Evolutionary conservation across 2,888 invertebrate genomes (phyloP).

Genomic region (Gortyna flavago): DNA sequence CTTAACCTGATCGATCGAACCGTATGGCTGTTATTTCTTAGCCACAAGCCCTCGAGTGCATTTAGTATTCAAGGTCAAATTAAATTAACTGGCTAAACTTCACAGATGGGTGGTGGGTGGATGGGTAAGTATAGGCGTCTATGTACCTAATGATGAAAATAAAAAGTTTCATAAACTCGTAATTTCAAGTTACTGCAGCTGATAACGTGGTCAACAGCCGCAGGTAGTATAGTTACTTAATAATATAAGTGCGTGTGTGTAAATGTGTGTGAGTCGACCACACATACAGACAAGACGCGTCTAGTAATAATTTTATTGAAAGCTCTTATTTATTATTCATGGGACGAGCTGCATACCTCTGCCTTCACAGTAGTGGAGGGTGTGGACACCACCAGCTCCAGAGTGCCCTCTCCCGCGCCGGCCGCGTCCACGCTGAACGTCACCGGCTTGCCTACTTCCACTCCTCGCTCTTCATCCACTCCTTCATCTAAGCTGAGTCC

Average conservation of each 20-base stretch:
- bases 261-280: not conserved
- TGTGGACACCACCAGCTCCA: slow-evolving; percentile 97
- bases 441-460: slow-evolving; percentile 95
- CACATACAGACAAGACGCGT: not conserved
- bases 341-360: slow-evolving; percentile 89
- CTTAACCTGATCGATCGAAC: too few species aligned
- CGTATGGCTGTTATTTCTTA: too few species aligned
- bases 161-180: not conserved
- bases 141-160: not conserved
- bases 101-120: not conserved
- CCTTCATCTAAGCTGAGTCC: slow-evolving; percentile 86
- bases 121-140: too few species aligned
- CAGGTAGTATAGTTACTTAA: not conserved
- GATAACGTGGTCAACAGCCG: not conserved
- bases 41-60: too few species aligned
- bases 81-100: not conserved
- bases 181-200: not conserved
- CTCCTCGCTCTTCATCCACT: slow-evolving; percentile 85
- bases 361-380: slow-evolving; percentile 96
- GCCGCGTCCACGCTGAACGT: slow-evolving; percentile 98
- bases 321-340: not conserved
- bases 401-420: slow-evolving; percentile 97
- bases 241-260: not conserved
- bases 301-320: too few species aligned
- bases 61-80: not conserved